Evolutionary conservation across 2,888 invertebrate species (phyloP), one percentile per base, ranked within the genome.

Genomic region (Syrphus vitripennis): DNA sequence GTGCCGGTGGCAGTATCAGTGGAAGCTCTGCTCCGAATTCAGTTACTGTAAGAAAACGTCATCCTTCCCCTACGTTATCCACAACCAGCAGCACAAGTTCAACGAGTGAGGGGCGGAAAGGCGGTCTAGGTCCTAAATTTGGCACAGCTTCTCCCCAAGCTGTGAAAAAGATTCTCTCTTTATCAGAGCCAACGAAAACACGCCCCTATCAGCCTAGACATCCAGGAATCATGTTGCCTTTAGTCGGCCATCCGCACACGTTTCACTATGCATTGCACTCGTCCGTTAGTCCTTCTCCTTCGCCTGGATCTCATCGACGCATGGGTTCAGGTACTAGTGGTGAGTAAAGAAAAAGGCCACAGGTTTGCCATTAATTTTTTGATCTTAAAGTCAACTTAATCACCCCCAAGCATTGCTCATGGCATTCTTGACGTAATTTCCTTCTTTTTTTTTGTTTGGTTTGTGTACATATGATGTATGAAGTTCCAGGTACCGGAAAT

Each of bases 111-210:
- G 95, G 96, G 77, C 94, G 94, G 90, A 94, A 94, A 88, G 93
- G 93, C 3, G 90, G 91, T 19, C 88, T 90, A 19, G 91, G 91
- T 80, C 95, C 95, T 88, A 96, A 96, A 91, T 96, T 96, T 90
- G 96, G 94, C 89, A 91, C 98, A 48, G 98, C 98, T 48, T 98
- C 98, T 14, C 99, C 99, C 21, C 98, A 99, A 93, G 98, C 99
- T 9, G 98, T 99, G 19, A 95, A 98, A 89, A 99, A 99, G 92
- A 95, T 99, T 91, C 93, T 99, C 88, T 96, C 98, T 7, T 94
- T 99, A 34, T 97, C 97, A 12, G 97, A 97, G 91, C 96, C 96
- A 14, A 96, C 95, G 69, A 98, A 98, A 92, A 97, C 97, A 10
- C 94, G 97, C 71, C 97, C 97, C 6, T 97, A 97, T 90, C 97